These are phyloP conservation scores for Pseudomugil tenellus DNA, from an alignment of 2,797 vertebrate species.

Conservation along the genomic window DNA sequence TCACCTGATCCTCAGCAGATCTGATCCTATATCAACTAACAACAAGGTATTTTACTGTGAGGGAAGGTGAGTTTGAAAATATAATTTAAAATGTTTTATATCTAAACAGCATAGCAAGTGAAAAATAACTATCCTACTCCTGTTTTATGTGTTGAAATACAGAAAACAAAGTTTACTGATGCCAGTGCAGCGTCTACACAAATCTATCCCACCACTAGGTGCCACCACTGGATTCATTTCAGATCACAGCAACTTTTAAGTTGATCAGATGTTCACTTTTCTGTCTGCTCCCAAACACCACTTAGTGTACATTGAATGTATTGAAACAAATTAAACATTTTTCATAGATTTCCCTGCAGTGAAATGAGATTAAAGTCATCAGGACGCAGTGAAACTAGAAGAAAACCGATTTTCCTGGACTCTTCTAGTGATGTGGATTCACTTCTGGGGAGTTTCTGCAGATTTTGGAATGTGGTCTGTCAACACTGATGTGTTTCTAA, in stretches of 20 bases:
- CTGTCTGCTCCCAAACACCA: neutral
- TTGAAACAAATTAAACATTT: neutral
- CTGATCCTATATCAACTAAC: slow-evolving; percentile 58
- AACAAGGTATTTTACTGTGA: slow-evolving; percentile 9
- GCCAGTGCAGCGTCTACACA: slow-evolving; percentile 29
- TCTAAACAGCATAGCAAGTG: neutral
- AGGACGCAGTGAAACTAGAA: neutral
- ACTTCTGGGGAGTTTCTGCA: slow-evolving; percentile 36
- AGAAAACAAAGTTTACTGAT: neutral
- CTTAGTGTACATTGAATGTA: neutral
- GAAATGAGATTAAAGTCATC: slow-evolving; percentile 4
- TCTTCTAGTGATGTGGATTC: slow-evolving; percentile 41
- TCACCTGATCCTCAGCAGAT: slow-evolving; percentile 71
- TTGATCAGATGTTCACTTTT: neutral
- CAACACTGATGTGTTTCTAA: slow-evolving; percentile 39
- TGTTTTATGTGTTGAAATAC: neutral
- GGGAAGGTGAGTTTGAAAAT: neutral
- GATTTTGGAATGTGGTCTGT: slow-evolving; percentile 55
- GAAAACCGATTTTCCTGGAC: slow-evolving; percentile 2
- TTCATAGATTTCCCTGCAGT: neutral
- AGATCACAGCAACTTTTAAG: slow-evolving; percentile 8
- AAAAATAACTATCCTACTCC: neutral
- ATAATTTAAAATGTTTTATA: neutral
- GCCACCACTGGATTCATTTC: slow-evolving; percentile 67
- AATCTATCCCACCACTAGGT: slow-evolving; percentile 68